Evolutionary conservation across 2,113 vertebrate genomes (phyloP).

Genomic region (Atherinomorus stipes): DNA sequence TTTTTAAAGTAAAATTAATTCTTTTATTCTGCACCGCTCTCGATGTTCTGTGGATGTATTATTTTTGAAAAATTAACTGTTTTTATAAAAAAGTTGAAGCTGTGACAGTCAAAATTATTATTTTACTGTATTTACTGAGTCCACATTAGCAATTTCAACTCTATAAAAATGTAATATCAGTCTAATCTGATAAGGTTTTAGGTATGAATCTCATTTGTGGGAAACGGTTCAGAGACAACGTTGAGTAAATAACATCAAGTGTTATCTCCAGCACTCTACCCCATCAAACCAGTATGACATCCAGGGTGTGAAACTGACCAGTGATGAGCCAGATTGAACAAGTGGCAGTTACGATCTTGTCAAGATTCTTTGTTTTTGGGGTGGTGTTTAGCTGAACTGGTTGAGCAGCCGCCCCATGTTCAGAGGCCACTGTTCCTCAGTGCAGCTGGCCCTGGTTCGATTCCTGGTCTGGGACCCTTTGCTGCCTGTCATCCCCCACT

Average conservation of each 20-base stretch:
- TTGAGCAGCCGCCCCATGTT: no score
- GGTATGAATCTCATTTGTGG: not conserved
- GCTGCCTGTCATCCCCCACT: no score
- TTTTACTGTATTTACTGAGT: not conserved
- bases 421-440: no score
- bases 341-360: not conserved
- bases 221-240: not conserved
- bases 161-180: not conserved
- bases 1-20: no score
- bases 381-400: no score
- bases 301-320: not conserved
- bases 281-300: not conserved
- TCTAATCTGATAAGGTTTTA: conserved; percentile 13
- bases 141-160: conserved; percentile 1
- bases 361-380: not conserved
- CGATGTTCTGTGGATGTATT: no score
- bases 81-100: no score
- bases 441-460: no score
- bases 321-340: not conserved
- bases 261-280: not conserved
- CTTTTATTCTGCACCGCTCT: no score
- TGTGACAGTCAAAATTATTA: no score
- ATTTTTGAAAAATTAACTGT: no score
- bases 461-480: no score
- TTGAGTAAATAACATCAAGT: not conserved